Base-by-base conservation (phyloP, 2,888 invertebrate species). In the Dynastes tityus region DNA sequence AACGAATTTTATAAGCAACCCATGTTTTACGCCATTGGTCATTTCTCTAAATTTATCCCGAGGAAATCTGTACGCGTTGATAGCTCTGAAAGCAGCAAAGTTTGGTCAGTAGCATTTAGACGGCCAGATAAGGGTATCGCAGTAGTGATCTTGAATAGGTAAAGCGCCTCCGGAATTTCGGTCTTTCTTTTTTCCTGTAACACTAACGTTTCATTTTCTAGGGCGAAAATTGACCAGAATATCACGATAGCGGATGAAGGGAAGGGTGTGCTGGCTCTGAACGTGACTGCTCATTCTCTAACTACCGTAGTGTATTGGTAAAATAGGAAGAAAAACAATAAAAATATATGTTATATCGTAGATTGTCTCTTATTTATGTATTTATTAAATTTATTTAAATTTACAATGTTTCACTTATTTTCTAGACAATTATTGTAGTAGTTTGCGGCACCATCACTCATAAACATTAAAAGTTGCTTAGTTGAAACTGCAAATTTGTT, bases 1-100 rank as follows among this genome's bases (percentile, higher is more conserved):
- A 92, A 92, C 81, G 94, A 95, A 86, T 95, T 97, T 86, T 94
- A 94, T 85, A 97, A 96, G 84, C 96, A 97, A 83, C 97, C 97
- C 0, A 94, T 95, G 91, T 97, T 91, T 87, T 97, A 97, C 86
- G 93, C 92, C 0, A 88, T 97, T 85, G 95, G 94, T 0, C 97
- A 97, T 87, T 92, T 94, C 85, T 92, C 84, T 2, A 85, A 85
- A 87, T 94, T 94, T 84, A 89, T 95, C 45, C 90, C 92, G 0
- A 90, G 91, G 80, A 91, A 90, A n/a, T 94, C 95, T 0, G 64
- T 85, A 78, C 80, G 88, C 51, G 76, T 86, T 76, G 83, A 88
- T 82, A 88, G 68, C 22, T 53, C 37, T 63, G 32, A 76, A 22
- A 61, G 55, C 4, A 53, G 29, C 13, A 58, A 51, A 22, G 82